Conservation (phyloP, 2,888 invertebrate species). For the Pristionchus fissidentatus region DNA sequence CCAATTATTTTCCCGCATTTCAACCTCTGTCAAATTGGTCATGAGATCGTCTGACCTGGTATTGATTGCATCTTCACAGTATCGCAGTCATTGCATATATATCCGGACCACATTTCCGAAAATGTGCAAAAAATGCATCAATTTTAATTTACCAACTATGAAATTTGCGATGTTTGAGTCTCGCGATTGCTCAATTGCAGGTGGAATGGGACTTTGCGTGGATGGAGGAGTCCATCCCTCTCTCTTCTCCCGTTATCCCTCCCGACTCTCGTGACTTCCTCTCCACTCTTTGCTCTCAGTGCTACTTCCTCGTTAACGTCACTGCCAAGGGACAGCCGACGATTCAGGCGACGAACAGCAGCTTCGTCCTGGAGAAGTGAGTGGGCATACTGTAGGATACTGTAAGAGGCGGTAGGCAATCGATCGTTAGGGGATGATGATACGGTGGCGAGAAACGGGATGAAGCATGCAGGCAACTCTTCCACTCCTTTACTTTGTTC, state of each 20-base stretch:
- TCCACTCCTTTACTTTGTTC: too few relatives aligned
- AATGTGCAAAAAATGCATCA: background rate
- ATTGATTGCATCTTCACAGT: too few relatives aligned
- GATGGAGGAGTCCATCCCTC: slow-evolving; percentile 73
- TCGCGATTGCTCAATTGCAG: slow-evolving; percentile 39
- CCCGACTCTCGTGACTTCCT: slow-evolving; percentile 68
- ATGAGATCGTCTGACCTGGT: too few relatives aligned
- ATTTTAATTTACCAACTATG: too few relatives aligned
- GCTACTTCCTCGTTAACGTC: slow-evolving; percentile 72
- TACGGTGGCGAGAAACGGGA: too few relatives aligned
- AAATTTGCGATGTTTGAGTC: background rate
- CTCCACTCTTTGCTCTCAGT: slow-evolving; percentile 69
- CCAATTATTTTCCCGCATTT: too few relatives aligned
- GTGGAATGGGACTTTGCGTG: slow-evolving; percentile 73
- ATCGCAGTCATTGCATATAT: too few relatives aligned
- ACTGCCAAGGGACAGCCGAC: slow-evolving; percentile 70
- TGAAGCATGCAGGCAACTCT: too few relatives aligned
- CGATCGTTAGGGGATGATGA: too few relatives aligned
- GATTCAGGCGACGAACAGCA: slow-evolving; percentile 66
- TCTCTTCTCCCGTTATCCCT: slow-evolving; percentile 68
- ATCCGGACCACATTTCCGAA: too few relatives aligned
- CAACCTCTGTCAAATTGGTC: too few relatives aligned
- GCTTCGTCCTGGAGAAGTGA: slow-evolving; percentile 69
- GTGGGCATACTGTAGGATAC: slow-evolving; percentile 41
- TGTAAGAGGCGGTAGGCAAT: background rate